Evolutionary conservation across 2,888 invertebrate genomes (phyloP).

Genomic region (Diloba caeruleocephala): DNA sequence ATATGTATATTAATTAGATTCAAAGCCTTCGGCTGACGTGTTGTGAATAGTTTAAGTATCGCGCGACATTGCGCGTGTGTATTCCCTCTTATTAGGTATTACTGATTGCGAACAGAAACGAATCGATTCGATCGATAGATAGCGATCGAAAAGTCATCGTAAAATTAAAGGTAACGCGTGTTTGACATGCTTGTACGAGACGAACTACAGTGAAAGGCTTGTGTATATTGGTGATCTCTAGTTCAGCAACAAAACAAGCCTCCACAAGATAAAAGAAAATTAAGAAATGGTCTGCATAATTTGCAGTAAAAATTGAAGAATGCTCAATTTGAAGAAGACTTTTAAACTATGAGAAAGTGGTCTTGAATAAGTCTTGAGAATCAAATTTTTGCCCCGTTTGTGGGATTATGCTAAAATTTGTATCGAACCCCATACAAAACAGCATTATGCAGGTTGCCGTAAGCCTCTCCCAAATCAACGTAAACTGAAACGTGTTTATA

Average conservation of each 20-base stretch:
- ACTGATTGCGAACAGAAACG: constrained; percentile 9
- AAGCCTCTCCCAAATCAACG: too few species aligned
- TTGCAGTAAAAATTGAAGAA: too few species aligned
- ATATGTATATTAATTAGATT: constrained; percentile 45
- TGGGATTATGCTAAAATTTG: too few species aligned
- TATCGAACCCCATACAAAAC: too few species aligned
- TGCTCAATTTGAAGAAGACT: too few species aligned
- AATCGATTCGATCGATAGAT: constrained; percentile 28
- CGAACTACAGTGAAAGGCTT: constrained; percentile 39
- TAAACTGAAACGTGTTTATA: too few species aligned
- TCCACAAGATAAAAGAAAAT: too few species aligned
- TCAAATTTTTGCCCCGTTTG: too few species aligned
- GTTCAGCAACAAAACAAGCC: constrained; percentile 1
- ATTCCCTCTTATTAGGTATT: constrained; percentile 5
- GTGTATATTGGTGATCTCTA: constrained; percentile 22
- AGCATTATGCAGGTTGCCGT: too few species aligned
- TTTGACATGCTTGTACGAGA: constrained; percentile 17
- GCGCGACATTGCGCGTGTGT: constrained; percentile 7
- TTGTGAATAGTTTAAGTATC: constrained; percentile 21
- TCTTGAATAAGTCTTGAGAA: too few species aligned
- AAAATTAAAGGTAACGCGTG: constrained; percentile 16
- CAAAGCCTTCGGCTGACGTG: constrained; percentile 39
- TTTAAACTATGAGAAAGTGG: too few species aligned
- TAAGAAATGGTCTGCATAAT: too few species aligned
- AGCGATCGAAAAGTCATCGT: constrained; percentile 20